These are phyloP conservation scores for Cossypha heuglini DNA, from an alignment of 2,797 vertebrate species.

Conservation along the genomic window DNA sequence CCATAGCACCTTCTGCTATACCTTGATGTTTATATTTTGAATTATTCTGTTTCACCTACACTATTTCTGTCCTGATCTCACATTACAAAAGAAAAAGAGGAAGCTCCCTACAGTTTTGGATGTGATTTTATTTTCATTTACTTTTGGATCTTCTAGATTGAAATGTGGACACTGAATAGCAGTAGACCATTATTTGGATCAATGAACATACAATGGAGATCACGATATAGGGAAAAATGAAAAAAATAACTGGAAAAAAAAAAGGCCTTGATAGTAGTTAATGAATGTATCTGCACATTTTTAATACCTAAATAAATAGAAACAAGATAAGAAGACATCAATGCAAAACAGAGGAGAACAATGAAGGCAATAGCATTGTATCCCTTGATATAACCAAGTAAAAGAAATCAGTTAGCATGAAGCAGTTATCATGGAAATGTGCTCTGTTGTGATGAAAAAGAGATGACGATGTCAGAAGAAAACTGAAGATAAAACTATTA, in stretches of 20 bases:
- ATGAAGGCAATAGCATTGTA: background rate
- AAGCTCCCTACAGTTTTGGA: fast-evolving
- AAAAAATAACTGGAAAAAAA: background rate
- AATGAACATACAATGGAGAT: background rate
- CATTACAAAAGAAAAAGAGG: background rate
- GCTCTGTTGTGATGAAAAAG: background rate
- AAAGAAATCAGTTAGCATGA: background rate
- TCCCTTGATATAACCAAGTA: background rate
- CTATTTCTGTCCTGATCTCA: background rate
- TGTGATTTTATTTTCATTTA: background rate
- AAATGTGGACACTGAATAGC: background rate
- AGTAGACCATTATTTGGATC: background rate
- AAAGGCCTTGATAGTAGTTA: background rate
- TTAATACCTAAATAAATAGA: background rate
- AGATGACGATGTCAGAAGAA: background rate
- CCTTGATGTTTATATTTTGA: background rate
- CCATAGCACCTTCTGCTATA: background rate
- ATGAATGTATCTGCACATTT: background rate
- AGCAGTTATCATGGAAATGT: background rate
- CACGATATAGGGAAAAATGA: background rate
- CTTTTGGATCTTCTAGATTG: background rate
- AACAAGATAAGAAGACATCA: background rate
- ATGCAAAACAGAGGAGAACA: background rate
- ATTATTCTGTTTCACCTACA: background rate
- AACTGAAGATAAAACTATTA: background rate